A percentile compares a stretch with the other conserved stretches of the same genome.
Conservation (phyloP, 1,140 invertebrate genomes). For the Drosophila arawakana region DNA sequence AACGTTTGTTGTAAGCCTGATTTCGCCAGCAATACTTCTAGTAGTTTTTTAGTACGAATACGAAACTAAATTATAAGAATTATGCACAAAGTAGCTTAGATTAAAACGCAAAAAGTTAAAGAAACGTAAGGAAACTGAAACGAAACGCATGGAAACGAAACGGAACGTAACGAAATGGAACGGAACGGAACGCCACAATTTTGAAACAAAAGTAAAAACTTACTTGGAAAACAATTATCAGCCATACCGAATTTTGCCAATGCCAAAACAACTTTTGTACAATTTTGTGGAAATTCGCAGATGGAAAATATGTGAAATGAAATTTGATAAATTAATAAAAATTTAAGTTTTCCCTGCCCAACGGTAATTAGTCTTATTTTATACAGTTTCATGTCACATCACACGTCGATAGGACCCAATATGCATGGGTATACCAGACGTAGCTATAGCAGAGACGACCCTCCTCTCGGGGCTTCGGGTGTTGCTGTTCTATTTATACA, state of each 20-base stretch:
- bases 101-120: conserved; percentile 36
- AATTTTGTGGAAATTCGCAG: conserved; percentile 56
- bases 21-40: conserved; percentile 4
- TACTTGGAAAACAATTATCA: conserved; percentile 85
- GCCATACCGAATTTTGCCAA: conserved; percentile 76
- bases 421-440: conserved; percentile 4
- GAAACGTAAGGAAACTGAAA: conserved; percentile 6
- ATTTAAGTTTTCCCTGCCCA: neutral
- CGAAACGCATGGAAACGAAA: neutral
- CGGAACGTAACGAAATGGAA: conserved; percentile 31
- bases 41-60: conserved; percentile 35
- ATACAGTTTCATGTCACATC: conserved; percentile 15
- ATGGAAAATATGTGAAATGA: conserved; percentile 58
- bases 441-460: conserved; percentile 7
- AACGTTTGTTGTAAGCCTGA: neutral
- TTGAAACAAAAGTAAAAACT: conserved; percentile 63
- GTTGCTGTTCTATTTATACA: conserved; percentile 43
- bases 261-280: conserved; percentile 75
- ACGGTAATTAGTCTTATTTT: conserved; percentile 13
- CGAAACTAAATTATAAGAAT: conserved; percentile 31
- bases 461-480: conserved; percentile 5
- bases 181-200: conserved; percentile 51
- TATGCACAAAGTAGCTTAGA: conserved; percentile 36
- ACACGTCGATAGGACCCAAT: conserved; percentile 10
- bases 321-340: conserved; percentile 55